phyloP scores from a whole-genome alignment of 2,113 vertebrate genomes.

The Patagioenas fasciata region DNA sequence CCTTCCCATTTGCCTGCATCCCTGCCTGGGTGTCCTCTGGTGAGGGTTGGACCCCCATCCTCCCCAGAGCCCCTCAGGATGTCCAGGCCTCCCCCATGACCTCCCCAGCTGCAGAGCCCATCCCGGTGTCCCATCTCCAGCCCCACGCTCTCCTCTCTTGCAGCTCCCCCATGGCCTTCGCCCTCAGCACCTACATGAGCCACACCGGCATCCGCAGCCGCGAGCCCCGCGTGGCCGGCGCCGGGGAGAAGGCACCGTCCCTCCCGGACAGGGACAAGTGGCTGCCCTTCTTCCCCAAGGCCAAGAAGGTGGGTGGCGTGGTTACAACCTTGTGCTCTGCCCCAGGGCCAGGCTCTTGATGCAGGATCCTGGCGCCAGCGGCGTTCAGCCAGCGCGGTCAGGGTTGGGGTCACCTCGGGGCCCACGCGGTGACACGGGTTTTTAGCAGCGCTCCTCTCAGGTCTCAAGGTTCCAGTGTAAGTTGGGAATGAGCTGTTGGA shows the following conservation, averaged over 20 bases:
- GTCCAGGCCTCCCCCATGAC: fast-evolving
- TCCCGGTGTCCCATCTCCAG: not conserved
- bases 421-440: fast-evolving
- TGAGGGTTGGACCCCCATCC: too few relatives aligned
- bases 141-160: not conserved
- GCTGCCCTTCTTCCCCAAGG: constrained; percentile 88
- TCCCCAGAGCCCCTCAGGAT: fast-evolving
- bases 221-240: constrained; percentile 77
- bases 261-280: constrained; percentile 92
- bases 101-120: too few relatives aligned
- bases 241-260: constrained; percentile 72
- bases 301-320: constrained; percentile 83
- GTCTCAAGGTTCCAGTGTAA: too few relatives aligned
- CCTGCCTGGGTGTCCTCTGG: fast-evolving
- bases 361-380: not conserved
- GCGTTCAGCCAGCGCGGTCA: fast-evolving
- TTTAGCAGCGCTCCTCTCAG: not conserved
- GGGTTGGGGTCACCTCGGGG: fast-evolving
- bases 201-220: constrained; percentile 86
- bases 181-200: constrained; percentile 85
- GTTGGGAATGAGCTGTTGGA: too few relatives aligned
- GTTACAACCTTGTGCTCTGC: not conserved
- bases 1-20: not conserved
- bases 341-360: not conserved
- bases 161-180: constrained; percentile 87